These are phyloP conservation scores for Dromococcyx pavoninus DNA, from an alignment of 2,797 vertebrate genomes.

Conservation along the genomic window DNA sequence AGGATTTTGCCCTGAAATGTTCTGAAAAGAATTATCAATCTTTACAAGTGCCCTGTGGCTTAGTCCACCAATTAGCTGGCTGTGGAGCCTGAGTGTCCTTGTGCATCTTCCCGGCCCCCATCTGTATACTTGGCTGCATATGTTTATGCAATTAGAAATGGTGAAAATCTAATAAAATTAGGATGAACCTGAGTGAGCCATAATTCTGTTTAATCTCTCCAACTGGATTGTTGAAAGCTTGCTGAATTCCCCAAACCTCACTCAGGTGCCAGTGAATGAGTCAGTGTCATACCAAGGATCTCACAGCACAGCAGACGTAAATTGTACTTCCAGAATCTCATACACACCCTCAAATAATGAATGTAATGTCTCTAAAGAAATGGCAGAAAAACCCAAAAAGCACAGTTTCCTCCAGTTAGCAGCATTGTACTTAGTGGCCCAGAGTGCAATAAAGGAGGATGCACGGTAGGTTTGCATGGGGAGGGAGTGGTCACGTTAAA, in stretches of 20 bases:
- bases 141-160: conserved; percentile 58
- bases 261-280: conserved; percentile 61
- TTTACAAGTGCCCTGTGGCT: conserved; percentile 48
- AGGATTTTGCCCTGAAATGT: conserved; percentile 21
- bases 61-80: conserved; percentile 38
- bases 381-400: not conserved
- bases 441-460: not conserved
- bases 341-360: conserved; percentile 46
- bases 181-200: conserved; percentile 25
- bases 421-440: not conserved
- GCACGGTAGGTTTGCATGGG: not conserved
- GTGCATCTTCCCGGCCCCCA: conserved; percentile 42
- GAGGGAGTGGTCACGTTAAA: not conserved
- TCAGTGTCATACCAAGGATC: conserved; percentile 66
- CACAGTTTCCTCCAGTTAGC: conserved; percentile 35
- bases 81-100: conserved; percentile 42
- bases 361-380: not conserved
- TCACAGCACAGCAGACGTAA: conserved; percentile 45
- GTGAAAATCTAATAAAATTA: conserved; percentile 62
- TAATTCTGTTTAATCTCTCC: conserved; percentile 69
- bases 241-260: conserved; percentile 63
- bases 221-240: conserved; percentile 59
- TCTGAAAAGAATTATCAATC: conserved; percentile 23
- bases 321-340: conserved; percentile 63
- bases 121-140: conserved; percentile 56